These are phyloP conservation scores for Climacteris rufus DNA, from an alignment of 2,113 vertebrate genomes.

Conservation along the genomic window DNA sequence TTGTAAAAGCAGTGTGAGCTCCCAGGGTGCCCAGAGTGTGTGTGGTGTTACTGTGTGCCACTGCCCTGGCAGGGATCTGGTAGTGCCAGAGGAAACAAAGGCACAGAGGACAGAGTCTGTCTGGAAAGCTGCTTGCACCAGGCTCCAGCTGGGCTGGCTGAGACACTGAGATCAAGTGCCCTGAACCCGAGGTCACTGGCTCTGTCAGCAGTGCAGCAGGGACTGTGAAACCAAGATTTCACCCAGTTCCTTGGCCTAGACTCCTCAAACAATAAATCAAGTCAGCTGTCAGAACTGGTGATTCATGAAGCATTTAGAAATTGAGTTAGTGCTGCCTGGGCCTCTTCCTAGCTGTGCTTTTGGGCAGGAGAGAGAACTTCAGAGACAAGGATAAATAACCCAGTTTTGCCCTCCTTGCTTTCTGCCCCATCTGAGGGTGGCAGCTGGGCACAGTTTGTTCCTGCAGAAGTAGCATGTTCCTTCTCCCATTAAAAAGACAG, in stretches of 20 bases:
- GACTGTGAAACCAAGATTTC: constrained; percentile 41
- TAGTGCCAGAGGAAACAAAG: not conserved
- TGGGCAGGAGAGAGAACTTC: not conserved
- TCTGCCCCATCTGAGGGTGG: not conserved
- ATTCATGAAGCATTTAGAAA: constrained; percentile 21
- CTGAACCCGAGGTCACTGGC: constrained; percentile 27
- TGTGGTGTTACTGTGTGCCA: not conserved
- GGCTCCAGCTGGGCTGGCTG: constrained; percentile 28
- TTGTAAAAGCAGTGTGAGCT: not conserved
- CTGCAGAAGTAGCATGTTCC: constrained; percentile 3
- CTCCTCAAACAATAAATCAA: constrained; percentile 36
- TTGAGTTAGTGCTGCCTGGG: not conserved
- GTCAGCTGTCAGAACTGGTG: constrained; percentile 10
- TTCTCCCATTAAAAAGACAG: constrained; percentile 31
- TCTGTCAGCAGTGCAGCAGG: constrained; percentile 50
- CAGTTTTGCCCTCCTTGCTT: not conserved
- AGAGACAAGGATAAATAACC: not conserved
- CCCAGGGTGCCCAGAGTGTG: rapidly evolving
- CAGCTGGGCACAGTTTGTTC: not conserved
- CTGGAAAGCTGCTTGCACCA: not conserved
- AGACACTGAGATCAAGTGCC: constrained; percentile 27
- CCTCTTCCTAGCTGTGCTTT: not conserved
- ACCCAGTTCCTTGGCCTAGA: constrained; percentile 8
- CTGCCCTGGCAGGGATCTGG: not conserved
- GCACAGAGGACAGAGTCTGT: not conserved